These are phyloP conservation scores for Cecidostiba fungosa DNA, from an alignment of 2,888 invertebrate species.

Conservation along the genomic window DNA sequence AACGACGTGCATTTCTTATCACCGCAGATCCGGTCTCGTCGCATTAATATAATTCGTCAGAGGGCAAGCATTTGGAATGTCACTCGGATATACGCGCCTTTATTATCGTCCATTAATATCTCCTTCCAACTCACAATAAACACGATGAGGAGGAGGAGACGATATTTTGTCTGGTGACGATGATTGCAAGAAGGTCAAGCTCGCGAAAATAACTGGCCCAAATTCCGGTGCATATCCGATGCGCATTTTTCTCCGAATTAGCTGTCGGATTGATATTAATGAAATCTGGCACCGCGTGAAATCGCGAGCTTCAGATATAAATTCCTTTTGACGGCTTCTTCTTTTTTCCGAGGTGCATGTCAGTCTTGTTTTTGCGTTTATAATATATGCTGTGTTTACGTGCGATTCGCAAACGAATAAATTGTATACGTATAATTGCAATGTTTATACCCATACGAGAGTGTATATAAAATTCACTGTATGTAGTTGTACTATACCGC, in stretches of 20 bases:
- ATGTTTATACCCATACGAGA: background rate
- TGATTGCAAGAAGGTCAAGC: conserved; percentile 56
- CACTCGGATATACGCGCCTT: background rate
- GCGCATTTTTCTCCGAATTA: conserved; percentile 7
- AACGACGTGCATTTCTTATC: conserved; percentile 9
- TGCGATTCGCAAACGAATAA: background rate
- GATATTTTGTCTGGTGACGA: conserved; percentile 16
- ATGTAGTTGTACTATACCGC: background rate
- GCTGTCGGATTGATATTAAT: background rate
- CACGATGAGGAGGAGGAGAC: conserved; percentile 14
- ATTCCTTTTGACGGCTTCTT: background rate
- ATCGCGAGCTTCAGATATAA: background rate
- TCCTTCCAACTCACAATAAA: background rate
- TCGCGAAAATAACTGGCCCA: conserved; percentile 57
- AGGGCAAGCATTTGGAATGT: conserved; percentile 8
- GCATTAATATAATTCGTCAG: conserved; percentile 42
- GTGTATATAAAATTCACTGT: too few species aligned
- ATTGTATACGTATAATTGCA: background rate
- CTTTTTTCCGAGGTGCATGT: background rate
- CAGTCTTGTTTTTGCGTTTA: background rate
- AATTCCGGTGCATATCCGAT: conserved; percentile 48
- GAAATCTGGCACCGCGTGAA: conserved; percentile 1
- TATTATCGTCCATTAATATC: conserved; percentile 15
- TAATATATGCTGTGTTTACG: background rate
- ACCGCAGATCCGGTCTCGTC: background rate